phyloP scores from a whole-genome alignment of 2,113 vertebrate genomes.

The Lathamus discolor region DNA sequence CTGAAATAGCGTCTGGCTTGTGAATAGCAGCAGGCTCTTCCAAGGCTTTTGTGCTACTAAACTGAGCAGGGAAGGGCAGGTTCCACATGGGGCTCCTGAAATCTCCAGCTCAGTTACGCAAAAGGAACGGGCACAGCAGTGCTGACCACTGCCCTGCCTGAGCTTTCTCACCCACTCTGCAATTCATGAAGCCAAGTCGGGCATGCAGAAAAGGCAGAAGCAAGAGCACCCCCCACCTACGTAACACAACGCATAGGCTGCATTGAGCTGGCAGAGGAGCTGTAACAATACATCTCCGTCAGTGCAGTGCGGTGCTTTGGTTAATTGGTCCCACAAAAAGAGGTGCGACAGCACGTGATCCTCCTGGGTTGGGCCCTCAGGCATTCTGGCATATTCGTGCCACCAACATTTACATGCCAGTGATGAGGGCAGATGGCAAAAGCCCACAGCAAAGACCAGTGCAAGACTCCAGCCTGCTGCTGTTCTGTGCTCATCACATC shows the following conservation, averaged over 20 bases:
- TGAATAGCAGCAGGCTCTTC: neutral
- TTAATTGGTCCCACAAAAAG: neutral
- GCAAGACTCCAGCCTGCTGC: neutral
- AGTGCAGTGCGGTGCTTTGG: neutral
- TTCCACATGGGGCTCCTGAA: neutral
- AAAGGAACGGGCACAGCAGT: neutral
- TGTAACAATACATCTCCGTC: neutral
- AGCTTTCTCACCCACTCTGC: neutral
- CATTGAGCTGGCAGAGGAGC: neutral
- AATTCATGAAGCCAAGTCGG: neutral
- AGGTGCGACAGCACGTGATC: rapidly evolving
- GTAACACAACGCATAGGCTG: rapidly evolving
- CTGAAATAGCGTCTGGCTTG: neutral
- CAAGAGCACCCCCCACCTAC: neutral
- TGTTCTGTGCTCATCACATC: rapidly evolving
- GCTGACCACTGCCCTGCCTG: neutral
- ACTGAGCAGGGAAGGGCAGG: neutral
- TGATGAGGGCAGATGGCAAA: neutral
- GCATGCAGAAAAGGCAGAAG: neutral
- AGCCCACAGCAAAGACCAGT: neutral
- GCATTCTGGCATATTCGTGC: neutral
- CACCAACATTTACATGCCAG: rapidly evolving
- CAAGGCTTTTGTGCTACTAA: neutral
- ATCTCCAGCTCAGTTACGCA: neutral
- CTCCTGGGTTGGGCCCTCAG: neutral